A percentile compares a stretch with the other conserved stretches of the same genome.
These are phyloP conservation scores for Dipodomys spectabilis DNA, from an alignment of 2,113 vertebrate species.

Conservation along the genomic window DNA sequence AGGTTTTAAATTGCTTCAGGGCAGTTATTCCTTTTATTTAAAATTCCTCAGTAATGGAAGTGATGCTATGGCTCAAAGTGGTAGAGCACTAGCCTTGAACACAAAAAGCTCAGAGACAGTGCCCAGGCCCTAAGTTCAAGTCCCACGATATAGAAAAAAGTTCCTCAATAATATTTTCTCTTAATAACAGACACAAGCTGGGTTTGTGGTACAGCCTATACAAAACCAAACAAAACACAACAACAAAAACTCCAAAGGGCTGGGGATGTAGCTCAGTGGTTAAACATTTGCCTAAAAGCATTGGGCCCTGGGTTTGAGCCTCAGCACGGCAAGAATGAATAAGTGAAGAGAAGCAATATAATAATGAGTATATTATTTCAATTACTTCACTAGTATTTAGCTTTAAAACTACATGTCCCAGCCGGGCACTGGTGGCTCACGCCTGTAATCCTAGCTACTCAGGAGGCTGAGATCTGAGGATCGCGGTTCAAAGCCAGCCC, in stretches of 20 bases:
- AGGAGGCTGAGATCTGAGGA: too few species aligned
- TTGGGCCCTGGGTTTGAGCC: neutral
- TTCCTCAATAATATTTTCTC: neutral
- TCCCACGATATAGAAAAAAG: neutral
- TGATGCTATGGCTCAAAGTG: too few species aligned
- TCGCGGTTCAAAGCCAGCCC: too few species aligned
- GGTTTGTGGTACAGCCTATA: neutral
- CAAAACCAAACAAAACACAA: neutral
- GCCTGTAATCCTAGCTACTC: too few species aligned
- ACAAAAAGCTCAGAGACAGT: too few species aligned
- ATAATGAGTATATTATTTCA: neutral
- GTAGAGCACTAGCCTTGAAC: too few species aligned
- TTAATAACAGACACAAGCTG: slow-evolving; percentile 24
- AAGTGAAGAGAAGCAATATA: neutral
- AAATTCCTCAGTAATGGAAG: neutral
- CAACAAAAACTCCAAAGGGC: too few species aligned
- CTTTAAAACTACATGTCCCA: neutral
- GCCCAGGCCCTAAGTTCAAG: too few species aligned
- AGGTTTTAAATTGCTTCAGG: slow-evolving; percentile 45
- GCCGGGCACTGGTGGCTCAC: too few species aligned
- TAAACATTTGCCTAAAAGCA: neutral
- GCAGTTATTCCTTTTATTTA: slow-evolving; percentile 46
- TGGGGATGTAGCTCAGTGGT: neutral
- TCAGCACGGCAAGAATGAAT: neutral
- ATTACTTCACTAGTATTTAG: neutral